Percentiles rank a stretch among this genome's conserved stretches.
phyloP scores from a whole-genome alignment of 1,140 invertebrate genomes.

The Megalonaias nervosa region DNA sequence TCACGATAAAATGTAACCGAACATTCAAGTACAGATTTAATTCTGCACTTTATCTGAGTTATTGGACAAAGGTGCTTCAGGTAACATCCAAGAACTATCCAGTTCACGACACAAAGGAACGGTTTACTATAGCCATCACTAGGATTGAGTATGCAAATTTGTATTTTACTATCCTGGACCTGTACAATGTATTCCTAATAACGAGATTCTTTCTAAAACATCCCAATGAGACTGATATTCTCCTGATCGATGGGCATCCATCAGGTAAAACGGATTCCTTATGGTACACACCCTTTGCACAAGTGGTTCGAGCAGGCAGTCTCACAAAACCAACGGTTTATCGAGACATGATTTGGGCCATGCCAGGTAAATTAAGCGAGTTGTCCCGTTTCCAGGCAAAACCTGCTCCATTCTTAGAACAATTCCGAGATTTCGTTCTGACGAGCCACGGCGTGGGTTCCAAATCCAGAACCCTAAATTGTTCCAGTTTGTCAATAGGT shows the following conservation, averaged over 20 bases:
- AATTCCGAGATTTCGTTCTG: slow-evolving; percentile 63
- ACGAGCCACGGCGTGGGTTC: slow-evolving; percentile 30
- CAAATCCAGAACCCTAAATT: slow-evolving; percentile 33
- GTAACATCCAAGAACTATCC: not conserved
- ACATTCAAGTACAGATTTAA: slow-evolving; percentile 20
- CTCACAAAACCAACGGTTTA: slow-evolving; percentile 40
- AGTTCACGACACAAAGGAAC: not conserved
- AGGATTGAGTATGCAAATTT: slow-evolving; percentile 64
- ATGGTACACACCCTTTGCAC: slow-evolving; percentile 61
- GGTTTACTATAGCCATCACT: slow-evolving; percentile 39
- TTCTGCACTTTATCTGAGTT: slow-evolving; percentile 6
- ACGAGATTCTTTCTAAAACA: slow-evolving; percentile 44
- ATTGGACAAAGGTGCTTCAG: slow-evolving; percentile 17
- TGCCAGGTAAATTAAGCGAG: slow-evolving; percentile 61
- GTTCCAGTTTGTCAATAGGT: slow-evolving; percentile 47
- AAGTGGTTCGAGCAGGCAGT: slow-evolving; percentile 32
- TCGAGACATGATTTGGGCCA: slow-evolving; percentile 54
- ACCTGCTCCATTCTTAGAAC: slow-evolving; percentile 49
- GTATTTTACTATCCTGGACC: slow-evolving; percentile 61
- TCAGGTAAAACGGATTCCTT: slow-evolving; percentile 50
- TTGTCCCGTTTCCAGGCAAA: slow-evolving; percentile 42
- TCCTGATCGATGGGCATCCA: slow-evolving; percentile 62
- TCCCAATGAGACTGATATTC: slow-evolving; percentile 48
- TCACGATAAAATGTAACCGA: slow-evolving; percentile 19
- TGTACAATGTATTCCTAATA: slow-evolving; percentile 59